phyloP scores from a whole-genome alignment of 1,140 invertebrate species.

The silkworm (Bombyx mori) region DNA sequence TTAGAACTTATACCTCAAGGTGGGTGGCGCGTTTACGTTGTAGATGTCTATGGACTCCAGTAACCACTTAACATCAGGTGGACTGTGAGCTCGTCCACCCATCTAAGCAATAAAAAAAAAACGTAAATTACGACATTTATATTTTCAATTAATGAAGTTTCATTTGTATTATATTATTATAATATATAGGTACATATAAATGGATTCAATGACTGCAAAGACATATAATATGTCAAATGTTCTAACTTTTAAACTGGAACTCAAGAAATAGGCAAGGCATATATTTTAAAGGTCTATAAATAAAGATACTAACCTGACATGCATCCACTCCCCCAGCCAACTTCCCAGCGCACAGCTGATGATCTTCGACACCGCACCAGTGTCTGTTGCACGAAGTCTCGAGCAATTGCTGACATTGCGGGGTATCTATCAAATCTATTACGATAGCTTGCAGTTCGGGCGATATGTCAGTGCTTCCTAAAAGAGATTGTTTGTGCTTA shows the following conservation, averaged over 20 bases:
- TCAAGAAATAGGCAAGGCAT: neutral
- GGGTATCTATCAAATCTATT: slow-evolving; percentile 26
- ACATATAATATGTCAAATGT: too few species aligned
- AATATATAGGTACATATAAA: too few species aligned
- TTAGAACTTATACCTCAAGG: too few species aligned
- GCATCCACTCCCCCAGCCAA: slow-evolving; percentile 27
- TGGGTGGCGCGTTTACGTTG: too few species aligned
- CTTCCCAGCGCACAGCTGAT: slow-evolving; percentile 31
- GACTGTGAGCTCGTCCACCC: too few species aligned
- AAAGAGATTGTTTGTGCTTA: neutral
- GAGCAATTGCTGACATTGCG: slow-evolving; percentile 20
- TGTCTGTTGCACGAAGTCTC: slow-evolving; percentile 15
- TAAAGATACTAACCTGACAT: slow-evolving; percentile 26
- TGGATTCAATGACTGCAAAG: too few species aligned
- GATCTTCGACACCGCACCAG: slow-evolving; percentile 21
- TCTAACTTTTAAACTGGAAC: neutral
- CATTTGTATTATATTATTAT: too few species aligned
- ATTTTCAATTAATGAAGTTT: too few species aligned
- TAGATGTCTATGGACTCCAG: too few species aligned
- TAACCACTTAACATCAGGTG: too few species aligned
- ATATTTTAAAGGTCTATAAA: neutral
- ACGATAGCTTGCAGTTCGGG: slow-evolving; percentile 24
- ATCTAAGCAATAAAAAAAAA: too few species aligned
- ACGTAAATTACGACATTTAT: too few species aligned
- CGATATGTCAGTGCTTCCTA: slow-evolving; percentile 12